These are phyloP conservation scores for Pantala flavescens DNA, from an alignment of 1,140 invertebrate species.

Conservation along the genomic window DNA sequence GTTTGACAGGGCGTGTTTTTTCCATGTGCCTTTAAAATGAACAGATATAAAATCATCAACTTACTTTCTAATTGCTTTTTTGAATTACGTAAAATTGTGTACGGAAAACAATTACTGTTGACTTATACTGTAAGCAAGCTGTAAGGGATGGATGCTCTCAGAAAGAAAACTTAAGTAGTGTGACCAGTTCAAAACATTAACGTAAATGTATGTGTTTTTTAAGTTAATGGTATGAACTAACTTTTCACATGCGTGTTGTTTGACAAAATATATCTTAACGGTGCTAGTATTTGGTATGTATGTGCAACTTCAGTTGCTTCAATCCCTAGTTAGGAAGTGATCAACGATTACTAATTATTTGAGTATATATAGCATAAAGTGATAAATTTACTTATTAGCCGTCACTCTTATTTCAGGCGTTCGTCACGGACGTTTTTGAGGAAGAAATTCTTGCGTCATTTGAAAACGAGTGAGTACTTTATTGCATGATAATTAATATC, in stretches of 20 bases:
- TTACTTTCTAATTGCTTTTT: not conserved
- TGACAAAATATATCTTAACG: too few relatives aligned
- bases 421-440: not conserved
- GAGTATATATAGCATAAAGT: too few relatives aligned
- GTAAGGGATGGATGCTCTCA: not conserved
- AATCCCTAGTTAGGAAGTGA: too few relatives aligned
- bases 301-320: not conserved
- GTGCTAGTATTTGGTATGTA: not conserved
- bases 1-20: slow-evolving; percentile 17
- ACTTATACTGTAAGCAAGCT: not conserved
- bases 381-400: too few relatives aligned
- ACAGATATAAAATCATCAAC: not conserved
- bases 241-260: too few relatives aligned
- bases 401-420: not conserved
- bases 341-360: too few relatives aligned
- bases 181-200: not conserved
- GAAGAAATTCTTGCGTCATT: slow-evolving; percentile 1
- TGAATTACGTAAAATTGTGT: not conserved
- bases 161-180: not conserved
- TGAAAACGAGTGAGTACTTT: not conserved
- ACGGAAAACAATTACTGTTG: not conserved
- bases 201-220: too few relatives aligned
- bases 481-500: too few relatives aligned
- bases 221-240: too few relatives aligned
- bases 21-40: slow-evolving; percentile 13